A percentile compares a stretch with the other conserved stretches of the same genome.
Conservation (phyloP, 2,113 vertebrate species). For the Panthera leo region DNA sequence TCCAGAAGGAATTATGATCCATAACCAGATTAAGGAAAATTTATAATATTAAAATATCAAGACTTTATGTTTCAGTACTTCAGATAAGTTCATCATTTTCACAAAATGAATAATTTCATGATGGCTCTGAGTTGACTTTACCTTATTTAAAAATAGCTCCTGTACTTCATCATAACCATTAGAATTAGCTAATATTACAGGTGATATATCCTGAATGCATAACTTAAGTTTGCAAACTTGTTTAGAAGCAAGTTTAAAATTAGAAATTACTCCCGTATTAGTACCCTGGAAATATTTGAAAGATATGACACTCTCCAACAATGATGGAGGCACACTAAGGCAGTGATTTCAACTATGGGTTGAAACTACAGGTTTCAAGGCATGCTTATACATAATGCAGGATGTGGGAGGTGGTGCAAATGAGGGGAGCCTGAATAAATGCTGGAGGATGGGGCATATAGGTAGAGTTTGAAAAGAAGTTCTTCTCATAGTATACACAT, state of each 20-base stretch:
- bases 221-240: not conserved
- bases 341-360: not conserved
- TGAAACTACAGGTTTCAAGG: not conserved
- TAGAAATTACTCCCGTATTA: not conserved
- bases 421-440: not conserved
- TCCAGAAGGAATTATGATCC: not conserved
- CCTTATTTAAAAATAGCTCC: not conserved
- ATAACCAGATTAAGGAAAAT: not conserved
- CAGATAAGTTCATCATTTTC: not conserved
- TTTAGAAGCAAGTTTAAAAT: not conserved
- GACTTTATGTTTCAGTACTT: not conserved
- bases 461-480: not conserved
- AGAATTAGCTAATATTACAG: not conserved
- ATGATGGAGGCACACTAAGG: not conserved
- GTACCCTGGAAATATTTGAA: not conserved
- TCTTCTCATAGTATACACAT: not conserved
- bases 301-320: not conserved
- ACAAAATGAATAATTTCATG: not conserved
- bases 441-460: accelerated
- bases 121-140: not conserved
- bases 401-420: not conserved
- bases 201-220: not conserved
- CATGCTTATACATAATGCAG: not conserved
- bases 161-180: not conserved
- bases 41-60: not conserved